Evolutionary conservation across 2,113 vertebrate genomes (phyloP).

Genomic region (Bujurquina vittata): DNA sequence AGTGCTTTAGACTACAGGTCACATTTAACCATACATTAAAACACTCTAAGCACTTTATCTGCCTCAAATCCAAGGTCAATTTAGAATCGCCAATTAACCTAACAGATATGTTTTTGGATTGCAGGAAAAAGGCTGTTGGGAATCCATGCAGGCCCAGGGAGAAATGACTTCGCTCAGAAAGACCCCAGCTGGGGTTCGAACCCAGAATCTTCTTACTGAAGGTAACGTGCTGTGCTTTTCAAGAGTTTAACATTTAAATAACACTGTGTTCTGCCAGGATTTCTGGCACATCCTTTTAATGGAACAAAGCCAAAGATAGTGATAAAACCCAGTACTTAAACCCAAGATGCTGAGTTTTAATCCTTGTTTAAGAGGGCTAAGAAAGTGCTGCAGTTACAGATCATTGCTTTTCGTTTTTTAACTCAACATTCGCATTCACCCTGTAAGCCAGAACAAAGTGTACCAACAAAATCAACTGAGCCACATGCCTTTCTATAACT

Average conservation of each 20-base stretch:
- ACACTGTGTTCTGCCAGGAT: neutral
- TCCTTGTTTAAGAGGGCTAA: neutral
- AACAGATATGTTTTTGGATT: neutral
- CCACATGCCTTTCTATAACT: neutral
- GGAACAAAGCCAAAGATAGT: slow-evolving; percentile 25
- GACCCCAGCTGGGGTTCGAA: neutral
- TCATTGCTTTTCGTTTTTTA: neutral
- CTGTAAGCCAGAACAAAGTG: neutral
- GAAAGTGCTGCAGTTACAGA: neutral
- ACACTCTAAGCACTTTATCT: neutral
- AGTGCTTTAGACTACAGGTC: neutral
- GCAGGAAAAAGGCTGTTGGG: neutral
- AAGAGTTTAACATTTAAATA: neutral
- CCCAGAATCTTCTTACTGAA: neutral
- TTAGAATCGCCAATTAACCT: neutral
- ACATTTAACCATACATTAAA: slow-evolving; percentile 4
- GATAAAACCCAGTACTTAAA: neutral
- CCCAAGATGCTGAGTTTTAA: slow-evolving; percentile 16
- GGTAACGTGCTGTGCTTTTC: neutral
- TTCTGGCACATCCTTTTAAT: slow-evolving; percentile 17
- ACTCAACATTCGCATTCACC: neutral
- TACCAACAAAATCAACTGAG: neutral
- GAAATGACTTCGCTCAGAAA: neutral
- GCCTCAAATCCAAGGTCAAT: neutral
- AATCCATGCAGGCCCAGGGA: neutral